Percentiles rank a stretch among this genome's conserved stretches.
Evolutionary conservation across 2,888 invertebrate genomes (phyloP).

Genomic region (Tethea ocularis): DNA sequence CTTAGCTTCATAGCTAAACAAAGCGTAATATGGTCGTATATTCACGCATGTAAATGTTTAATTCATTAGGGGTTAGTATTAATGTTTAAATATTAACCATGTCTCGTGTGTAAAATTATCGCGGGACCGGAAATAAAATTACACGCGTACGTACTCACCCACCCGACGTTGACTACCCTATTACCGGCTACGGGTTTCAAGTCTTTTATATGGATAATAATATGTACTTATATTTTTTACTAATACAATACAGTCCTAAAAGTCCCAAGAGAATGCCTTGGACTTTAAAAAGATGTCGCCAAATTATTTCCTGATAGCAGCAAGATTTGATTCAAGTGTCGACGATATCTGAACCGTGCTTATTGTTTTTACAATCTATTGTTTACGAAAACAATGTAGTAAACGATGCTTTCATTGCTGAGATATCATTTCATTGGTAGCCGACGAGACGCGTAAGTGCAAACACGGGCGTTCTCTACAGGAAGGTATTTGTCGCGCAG

Average conservation of each 20-base stretch:
- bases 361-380: conserved; percentile 51
- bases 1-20: too few species aligned
- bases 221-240: conserved; percentile 10
- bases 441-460: conserved; percentile 50
- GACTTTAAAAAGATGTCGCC: not conserved
- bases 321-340: conserved; percentile 47
- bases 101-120: conserved; percentile 41
- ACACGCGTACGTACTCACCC: conserved; percentile 41
- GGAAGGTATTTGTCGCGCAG: conserved; percentile 75
- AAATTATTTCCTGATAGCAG: conserved; percentile 21
- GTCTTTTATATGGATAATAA: conserved; percentile 10
- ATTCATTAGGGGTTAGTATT: conserved; percentile 27
- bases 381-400: conserved; percentile 51
- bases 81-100: conserved; percentile 46
- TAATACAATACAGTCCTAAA: conserved; percentile 21
- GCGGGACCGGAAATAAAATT: conserved; percentile 46
- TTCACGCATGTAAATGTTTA: conserved; percentile 15
- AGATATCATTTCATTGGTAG: conserved; percentile 46
- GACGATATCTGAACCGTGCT: conserved; percentile 40
- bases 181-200: conserved; percentile 44
- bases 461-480: conserved; percentile 52
- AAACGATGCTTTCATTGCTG: conserved; percentile 48
- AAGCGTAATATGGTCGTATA: not conserved
- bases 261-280: not conserved
- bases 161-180: conserved; percentile 43